These are phyloP conservation scores for Carduelis carduelis DNA, from an alignment of 2,797 vertebrate genomes.

Conservation along the genomic window DNA sequence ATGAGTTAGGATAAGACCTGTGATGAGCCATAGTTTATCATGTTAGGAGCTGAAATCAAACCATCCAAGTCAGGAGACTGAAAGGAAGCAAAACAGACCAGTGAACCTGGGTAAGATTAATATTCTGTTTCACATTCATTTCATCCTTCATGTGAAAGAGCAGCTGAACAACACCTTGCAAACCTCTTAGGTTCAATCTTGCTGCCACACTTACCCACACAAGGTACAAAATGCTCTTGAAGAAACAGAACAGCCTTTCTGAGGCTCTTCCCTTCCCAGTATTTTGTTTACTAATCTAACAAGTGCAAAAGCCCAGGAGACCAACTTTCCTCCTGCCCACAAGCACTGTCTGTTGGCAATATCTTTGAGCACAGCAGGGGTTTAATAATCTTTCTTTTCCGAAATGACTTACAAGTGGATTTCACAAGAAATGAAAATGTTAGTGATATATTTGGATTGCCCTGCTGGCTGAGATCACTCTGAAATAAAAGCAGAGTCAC, in stretches of 20 bases:
- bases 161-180: neutral
- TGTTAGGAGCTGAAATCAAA: neutral
- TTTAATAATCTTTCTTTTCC: conserved; percentile 51
- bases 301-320: neutral
- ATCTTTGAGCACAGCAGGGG: conserved; percentile 34
- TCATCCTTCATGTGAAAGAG: neutral
- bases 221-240: neutral
- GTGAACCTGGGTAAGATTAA: neutral
- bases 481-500: neutral
- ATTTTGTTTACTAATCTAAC: conserved; percentile 45
- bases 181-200: neutral
- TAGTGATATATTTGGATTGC: conserved; percentile 27
- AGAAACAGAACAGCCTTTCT: neutral
- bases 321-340: conserved; percentile 9
- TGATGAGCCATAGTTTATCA: neutral
- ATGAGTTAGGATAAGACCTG: neutral
- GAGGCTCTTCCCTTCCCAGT: neutral
- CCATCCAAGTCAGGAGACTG: neutral
- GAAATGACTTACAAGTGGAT: conserved; percentile 29
- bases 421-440: conserved; percentile 40
- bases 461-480: neutral
- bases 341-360: neutral
- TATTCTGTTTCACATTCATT: neutral
- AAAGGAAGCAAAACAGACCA: neutral
- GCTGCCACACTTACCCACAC: neutral